These are phyloP conservation scores for Hypomecis atomaria DNA, from an alignment of 2,888 invertebrate genomes.

Conservation along the genomic window DNA sequence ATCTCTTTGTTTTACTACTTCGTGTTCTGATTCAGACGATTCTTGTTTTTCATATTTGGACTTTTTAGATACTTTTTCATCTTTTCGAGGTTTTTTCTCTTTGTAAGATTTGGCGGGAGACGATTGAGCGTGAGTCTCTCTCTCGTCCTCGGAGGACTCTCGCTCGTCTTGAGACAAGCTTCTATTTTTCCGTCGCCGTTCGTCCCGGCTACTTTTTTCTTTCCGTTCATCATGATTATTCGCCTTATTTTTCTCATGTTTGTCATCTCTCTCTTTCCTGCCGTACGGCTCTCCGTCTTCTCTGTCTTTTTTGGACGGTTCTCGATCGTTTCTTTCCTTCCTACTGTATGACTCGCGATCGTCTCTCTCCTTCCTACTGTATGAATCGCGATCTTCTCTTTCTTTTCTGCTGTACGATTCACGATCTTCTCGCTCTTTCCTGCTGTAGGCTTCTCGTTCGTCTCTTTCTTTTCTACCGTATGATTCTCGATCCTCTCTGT, in stretches of 20 bases:
- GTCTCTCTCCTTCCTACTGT: slow-evolving; percentile 55
- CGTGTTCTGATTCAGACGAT: slow-evolving; percentile 67
- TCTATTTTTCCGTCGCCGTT: slow-evolving; percentile 55
- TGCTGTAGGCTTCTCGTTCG: slow-evolving; percentile 33
- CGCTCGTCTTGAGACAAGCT: slow-evolving; percentile 60
- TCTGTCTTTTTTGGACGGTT: slow-evolving; percentile 44
- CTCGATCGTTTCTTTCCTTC: slow-evolving; percentile 42
- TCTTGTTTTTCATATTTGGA: slow-evolving; percentile 54
- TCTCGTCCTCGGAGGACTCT: slow-evolving; percentile 61
- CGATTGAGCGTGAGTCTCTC: slow-evolving; percentile 44
- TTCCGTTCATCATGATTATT: slow-evolving; percentile 48
- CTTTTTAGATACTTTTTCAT: slow-evolving; percentile 60
- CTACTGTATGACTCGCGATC: slow-evolving; percentile 51
- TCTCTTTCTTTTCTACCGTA: slow-evolving; percentile 34
- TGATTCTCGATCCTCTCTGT: slow-evolving; percentile 44
- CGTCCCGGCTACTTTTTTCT: slow-evolving; percentile 25
- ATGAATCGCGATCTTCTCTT: slow-evolving; percentile 50
- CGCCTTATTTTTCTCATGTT: slow-evolving; percentile 50
- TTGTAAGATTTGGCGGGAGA: slow-evolving; percentile 58
- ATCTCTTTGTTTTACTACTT: slow-evolving; percentile 57
- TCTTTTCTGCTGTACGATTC: slow-evolving; percentile 17
- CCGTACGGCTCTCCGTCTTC: slow-evolving; percentile 48
- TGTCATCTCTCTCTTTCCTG: slow-evolving; percentile 48
- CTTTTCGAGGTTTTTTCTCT: slow-evolving; percentile 58
- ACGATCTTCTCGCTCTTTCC: slow-evolving; percentile 39